phyloP scores from a whole-genome alignment of 2,797 vertebrate species.

The Malurus leucopterus region DNA sequence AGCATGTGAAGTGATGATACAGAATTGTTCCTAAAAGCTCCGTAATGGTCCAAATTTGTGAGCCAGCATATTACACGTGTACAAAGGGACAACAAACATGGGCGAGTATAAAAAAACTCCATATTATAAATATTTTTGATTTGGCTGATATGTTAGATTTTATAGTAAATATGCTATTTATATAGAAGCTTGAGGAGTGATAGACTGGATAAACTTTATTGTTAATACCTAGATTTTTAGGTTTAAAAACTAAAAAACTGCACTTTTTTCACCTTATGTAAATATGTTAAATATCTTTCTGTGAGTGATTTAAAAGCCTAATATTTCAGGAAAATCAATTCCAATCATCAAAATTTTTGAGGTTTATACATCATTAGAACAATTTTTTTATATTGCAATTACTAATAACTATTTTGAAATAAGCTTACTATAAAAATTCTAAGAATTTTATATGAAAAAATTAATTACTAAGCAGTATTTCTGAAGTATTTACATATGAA shows the following conservation, averaged over 20 bases:
- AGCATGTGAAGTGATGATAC: neutral
- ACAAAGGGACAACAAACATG: neutral
- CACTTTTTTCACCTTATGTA: neutral
- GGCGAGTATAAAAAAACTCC: neutral
- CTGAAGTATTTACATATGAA: neutral
- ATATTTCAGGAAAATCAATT: neutral
- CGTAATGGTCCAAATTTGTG: neutral
- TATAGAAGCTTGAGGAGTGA: neutral
- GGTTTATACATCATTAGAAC: neutral
- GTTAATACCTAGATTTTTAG: neutral
- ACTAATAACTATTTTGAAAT: neutral
- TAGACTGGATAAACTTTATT: neutral
- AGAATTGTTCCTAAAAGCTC: neutral
- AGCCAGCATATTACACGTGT: neutral
- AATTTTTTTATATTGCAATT: neutral
- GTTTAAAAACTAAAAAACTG: neutral
- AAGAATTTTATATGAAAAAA: neutral
- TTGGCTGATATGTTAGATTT: neutral
- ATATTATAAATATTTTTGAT: neutral
- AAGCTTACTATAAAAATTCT: neutral
- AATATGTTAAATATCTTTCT: neutral
- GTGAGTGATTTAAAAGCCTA: neutral
- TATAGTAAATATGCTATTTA: neutral
- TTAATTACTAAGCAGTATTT: neutral
- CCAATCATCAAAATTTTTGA: neutral